phyloP scores from a whole-genome alignment of 2,888 invertebrate species.

The Drosophila algonquin region DNA sequence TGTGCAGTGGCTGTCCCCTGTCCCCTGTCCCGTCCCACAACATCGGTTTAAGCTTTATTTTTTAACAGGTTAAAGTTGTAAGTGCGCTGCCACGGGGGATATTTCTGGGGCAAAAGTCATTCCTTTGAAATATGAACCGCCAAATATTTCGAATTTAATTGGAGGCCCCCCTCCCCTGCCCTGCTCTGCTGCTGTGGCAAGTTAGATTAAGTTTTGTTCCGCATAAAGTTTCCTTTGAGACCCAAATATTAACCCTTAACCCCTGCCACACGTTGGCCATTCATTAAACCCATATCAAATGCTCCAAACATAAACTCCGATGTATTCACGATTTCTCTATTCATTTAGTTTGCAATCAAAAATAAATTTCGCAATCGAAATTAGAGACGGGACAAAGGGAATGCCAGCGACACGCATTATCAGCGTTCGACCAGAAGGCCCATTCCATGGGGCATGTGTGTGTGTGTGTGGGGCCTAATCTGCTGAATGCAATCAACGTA shows the following conservation, averaged over 20 bases:
- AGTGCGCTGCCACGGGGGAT: not conserved
- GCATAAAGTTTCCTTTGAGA: not conserved
- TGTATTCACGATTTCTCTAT: conserved; percentile 2
- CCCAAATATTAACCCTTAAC: conserved; percentile 1
- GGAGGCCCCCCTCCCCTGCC: not conserved
- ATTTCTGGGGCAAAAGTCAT: not conserved
- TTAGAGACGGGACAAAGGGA: conserved; percentile 63
- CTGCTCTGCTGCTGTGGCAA: too few species aligned
- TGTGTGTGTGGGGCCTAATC: conserved; percentile 57
- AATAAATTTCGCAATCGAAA: conserved; percentile 69
- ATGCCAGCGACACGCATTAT: conserved; percentile 55
- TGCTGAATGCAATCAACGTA: conserved; percentile 67
- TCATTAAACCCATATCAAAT: conserved; percentile 22
- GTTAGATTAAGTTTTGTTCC: too few species aligned
- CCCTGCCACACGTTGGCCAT: conserved; percentile 4
- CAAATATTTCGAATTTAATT: conserved; percentile 13
- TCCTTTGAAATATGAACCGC: conserved; percentile 13
- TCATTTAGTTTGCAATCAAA: conserved; percentile 53
- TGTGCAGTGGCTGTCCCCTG: not conserved
- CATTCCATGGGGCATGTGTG: conserved; percentile 2
- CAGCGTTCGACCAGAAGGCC: conserved; percentile 59
- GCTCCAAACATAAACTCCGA: too few species aligned
- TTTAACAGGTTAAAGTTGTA: conserved; percentile 5
- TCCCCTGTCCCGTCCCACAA: not conserved
- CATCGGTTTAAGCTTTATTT: conserved; percentile 1